Evolutionary conservation across 2,888 invertebrate genomes (phyloP).

Genomic region (Chalcis sispes): DNA sequence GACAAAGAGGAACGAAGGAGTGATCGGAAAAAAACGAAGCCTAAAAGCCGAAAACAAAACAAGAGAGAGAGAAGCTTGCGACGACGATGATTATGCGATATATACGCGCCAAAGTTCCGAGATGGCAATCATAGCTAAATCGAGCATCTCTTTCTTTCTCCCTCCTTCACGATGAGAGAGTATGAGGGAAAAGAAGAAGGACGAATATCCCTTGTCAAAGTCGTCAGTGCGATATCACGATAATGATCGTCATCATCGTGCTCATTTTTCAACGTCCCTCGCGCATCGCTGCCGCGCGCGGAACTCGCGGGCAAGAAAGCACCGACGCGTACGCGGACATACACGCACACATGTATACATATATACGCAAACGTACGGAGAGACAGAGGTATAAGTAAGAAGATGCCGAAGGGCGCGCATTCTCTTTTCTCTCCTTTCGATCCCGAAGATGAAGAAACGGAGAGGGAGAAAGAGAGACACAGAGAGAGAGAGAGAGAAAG

Average conservation of each 20-base stretch:
- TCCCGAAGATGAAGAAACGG: background rate
- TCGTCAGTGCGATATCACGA: constrained; percentile 55
- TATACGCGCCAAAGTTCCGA: constrained; percentile 30
- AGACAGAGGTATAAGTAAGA: background rate
- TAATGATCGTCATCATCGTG: constrained; percentile 57
- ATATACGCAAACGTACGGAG: background rate
- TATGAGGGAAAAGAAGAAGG: constrained; percentile 12
- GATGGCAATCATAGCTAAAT: constrained; percentile 55
- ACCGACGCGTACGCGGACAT: background rate
- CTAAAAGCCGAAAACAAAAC: constrained; percentile 3
- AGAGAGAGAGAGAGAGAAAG: background rate
- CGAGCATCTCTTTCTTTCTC: constrained; percentile 1
- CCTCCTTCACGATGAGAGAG: background rate
- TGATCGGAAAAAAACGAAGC: background rate
- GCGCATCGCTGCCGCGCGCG: background rate
- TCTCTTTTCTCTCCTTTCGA: background rate
- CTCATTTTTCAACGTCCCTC: constrained; percentile 54
- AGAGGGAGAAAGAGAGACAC: too few species aligned
- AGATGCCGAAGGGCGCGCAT: constrained; percentile 39
- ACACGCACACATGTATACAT: background rate
- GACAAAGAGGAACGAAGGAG: background rate
- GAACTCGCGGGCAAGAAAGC: constrained; percentile 48
- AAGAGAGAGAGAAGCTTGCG: background rate
- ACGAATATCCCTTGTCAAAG: constrained; percentile 54
- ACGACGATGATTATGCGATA: constrained; percentile 52